Evolutionary conservation across 2,797 vertebrate species (phyloP).

Genomic region (Petrocephalus schoutedeni): DNA sequence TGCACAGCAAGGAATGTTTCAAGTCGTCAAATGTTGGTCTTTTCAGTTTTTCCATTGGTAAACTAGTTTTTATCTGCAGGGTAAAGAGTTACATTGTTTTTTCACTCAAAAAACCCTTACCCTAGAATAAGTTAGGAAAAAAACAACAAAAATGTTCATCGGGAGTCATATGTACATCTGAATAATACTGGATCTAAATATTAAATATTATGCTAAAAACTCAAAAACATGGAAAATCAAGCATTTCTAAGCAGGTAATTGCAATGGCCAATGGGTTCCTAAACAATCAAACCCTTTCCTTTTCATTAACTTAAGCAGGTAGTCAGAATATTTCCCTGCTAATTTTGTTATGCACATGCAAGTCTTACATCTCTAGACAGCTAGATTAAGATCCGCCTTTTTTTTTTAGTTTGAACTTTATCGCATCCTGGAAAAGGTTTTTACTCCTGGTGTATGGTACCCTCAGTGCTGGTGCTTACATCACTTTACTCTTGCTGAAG

Average conservation of each 20-base stretch:
- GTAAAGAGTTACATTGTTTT: not conserved
- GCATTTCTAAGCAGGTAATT: not conserved
- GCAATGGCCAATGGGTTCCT: not conserved
- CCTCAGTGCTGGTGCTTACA: slow-evolving; percentile 61
- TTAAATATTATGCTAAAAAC: not conserved
- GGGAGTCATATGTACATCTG: not conserved
- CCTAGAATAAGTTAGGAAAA: not conserved
- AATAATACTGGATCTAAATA: not conserved
- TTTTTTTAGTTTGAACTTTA: slow-evolving; percentile 31
- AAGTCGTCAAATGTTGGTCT: not conserved
- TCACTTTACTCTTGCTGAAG: slow-evolving; percentile 59
- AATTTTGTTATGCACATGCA: slow-evolving; percentile 19
- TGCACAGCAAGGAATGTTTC: not conserved
- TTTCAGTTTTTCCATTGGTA: not conserved
- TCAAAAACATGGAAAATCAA: not conserved
- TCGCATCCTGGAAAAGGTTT: slow-evolving; percentile 50
- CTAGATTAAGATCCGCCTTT: no score
- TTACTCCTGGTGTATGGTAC: slow-evolving; percentile 43
- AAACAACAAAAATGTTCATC: not conserved
- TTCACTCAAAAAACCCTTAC: not conserved
- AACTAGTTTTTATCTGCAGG: not conserved
- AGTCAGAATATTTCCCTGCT: slow-evolving; percentile 36
- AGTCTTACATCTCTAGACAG: no score
- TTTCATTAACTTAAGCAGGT: slow-evolving; percentile 11
- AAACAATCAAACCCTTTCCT: not conserved